Base-by-base conservation (phyloP, 2,888 invertebrate species). In the Villa cingulata region DNA sequence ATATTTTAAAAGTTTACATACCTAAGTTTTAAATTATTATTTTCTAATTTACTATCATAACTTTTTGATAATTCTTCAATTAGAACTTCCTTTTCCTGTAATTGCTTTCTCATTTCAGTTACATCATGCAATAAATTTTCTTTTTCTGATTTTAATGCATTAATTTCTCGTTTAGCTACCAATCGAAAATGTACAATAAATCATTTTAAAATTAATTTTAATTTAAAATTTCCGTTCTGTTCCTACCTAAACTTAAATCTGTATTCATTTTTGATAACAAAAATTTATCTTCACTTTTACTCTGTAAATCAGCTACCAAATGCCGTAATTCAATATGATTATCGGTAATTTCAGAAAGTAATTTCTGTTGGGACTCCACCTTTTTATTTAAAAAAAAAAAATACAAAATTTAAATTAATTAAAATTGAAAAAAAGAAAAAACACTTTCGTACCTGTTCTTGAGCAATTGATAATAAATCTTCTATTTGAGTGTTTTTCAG, bases 301-400 rank as follows among this genome's bases (percentile, higher is more conserved):
- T 66, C 51, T 70, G 68, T 9, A 70, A 53, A 59, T 70, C 69
- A 3, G 70, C 68, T 39, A 70, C 66, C 34, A 67, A 53, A 53
- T 70, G 69, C 3, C 70, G 58, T 41, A 70, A 41, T 37, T 57
- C 61, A 6, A 69, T 65, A 46, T 70, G 68, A 45, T 65, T 69
- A 49, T 69, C 69, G 0, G 68, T 66, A 27, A 66, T 60, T 43
- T 68, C 66, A 29, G 62, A 64, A 15, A 68, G 56, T 18, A 66
- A 49, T 38, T 58, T 60, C 43, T 70, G 70, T 45, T 68, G 68
- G 0, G 65, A 63, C 44, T 59, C 58, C 6, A 69, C 61, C 59
- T 57, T 45, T 15, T 37, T n/a, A 36, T 16, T 42, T 38, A 7
- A 23, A 34, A 15, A 2, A 15, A 23, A 6, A 19, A 19, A 14